These are phyloP conservation scores for Diloba caeruleocephala DNA, from an alignment of 2,888 invertebrate genomes.

Conservation along the genomic window DNA sequence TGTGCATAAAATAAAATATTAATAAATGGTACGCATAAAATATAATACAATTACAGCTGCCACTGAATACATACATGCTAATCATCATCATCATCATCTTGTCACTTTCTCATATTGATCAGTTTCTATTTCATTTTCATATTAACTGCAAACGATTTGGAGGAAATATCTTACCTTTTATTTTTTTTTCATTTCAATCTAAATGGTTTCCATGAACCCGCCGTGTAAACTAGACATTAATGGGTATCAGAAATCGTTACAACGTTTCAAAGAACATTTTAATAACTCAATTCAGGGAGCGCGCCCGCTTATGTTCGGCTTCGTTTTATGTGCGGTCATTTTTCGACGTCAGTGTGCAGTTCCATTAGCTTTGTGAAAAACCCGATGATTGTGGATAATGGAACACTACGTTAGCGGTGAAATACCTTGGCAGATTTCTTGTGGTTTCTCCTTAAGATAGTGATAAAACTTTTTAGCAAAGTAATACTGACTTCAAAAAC, in stretches of 20 bases:
- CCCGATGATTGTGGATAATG: conserved; percentile 71
- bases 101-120: too few species aligned
- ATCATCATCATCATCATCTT: too few species aligned
- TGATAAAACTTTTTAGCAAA: too few species aligned
- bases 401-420: conserved; percentile 49
- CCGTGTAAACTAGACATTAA: conserved; percentile 55
- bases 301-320: conserved; percentile 49
- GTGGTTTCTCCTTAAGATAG: background rate
- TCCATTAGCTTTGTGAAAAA: conserved; percentile 70
- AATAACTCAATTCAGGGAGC: conserved; percentile 70
- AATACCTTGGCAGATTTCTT: conserved; percentile 1
- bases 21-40: too few species aligned
- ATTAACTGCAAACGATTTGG: conserved; percentile 1
- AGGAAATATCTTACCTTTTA: conserved; percentile 10
- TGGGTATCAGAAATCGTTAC: conserved; percentile 63
- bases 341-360: conserved; percentile 65
- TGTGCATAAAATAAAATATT: too few species aligned
- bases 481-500: too few species aligned
- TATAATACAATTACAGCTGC: too few species aligned
- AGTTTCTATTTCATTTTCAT: background rate
- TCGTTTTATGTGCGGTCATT: conserved; percentile 68
- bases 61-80: too few species aligned
- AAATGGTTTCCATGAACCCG: conserved; percentile 34
- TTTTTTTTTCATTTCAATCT: conserved; percentile 30
- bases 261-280: conserved; percentile 74